Base-by-base conservation (phyloP, 1,140 invertebrate genomes). In the Drosophila eugracilis region DNA sequence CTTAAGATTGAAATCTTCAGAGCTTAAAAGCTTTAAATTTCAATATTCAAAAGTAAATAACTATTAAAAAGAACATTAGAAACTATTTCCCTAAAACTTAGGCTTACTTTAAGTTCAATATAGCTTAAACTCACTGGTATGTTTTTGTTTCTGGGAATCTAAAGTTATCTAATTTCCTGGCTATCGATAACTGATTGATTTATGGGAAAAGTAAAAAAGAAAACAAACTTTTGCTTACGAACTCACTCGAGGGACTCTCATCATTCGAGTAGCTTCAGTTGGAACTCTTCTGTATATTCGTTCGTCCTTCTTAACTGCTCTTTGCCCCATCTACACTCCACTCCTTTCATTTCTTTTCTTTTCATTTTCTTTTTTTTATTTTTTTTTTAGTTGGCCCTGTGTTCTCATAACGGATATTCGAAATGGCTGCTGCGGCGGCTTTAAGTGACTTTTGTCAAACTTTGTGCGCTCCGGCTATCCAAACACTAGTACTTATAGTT, bases 361-460 rank as follows among this genome's bases (percentile, higher is more conserved):
- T 63, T 60, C 39, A 26, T 57, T 44, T 30, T 30, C 37, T 50
- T 12, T 39, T 34, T 73, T 24, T 28, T 19, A 53, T 34, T 39
- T 28, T 47, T 47, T 28, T 54, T 49, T 39, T 52, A 52, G 62
- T 45, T 73, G 45, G 69, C 71, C 58, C 60, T 52, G 53, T 45
- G 37, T 22, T 63, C 73, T 86, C 67, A 88, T 81, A 86, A 88
- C 83, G 77, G 81, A 86, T 88, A 86, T 81, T 81, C 79, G 73
- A 78, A 88, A 74, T 73, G 79, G 77, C 37, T 53, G 62, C 65
- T 69, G 78, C 44, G 70, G 73, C 77, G 84, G 83, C 69, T 86
- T 86, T 88, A 86, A 88, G 78, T 81, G 81, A 88, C 81, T 86
- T 86, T 86, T 81, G 83, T 88, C 84, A 76, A 88, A 86, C 83